Conservation (phyloP, 92 coral and sea anemone genomes). For the Zoanthus solanderi region DNA sequence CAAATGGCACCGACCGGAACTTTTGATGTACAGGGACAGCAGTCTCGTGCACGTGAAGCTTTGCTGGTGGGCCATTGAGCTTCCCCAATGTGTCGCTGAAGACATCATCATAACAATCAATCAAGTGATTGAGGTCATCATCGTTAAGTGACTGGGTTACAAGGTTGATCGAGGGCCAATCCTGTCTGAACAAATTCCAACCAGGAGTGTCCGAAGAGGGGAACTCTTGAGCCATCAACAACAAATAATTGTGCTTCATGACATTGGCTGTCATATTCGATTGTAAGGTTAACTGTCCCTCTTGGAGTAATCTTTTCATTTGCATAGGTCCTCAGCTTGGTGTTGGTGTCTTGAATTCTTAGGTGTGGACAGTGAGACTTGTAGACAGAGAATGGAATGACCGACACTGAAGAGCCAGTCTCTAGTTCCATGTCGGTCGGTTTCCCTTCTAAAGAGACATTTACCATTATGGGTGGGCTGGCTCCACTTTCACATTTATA, state of each 20-base stretch:
- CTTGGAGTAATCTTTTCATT: too few species aligned
- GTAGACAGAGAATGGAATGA: not conserved
- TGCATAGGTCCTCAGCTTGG: too few species aligned
- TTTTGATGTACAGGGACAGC: constrained; percentile 7
- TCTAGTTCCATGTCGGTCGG: constrained; percentile 35
- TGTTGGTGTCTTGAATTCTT: not conserved
- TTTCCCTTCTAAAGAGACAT: constrained; percentile 16
- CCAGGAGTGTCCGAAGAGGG: constrained; percentile 48
- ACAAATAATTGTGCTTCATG: too few species aligned
- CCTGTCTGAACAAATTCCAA: constrained; percentile 28
- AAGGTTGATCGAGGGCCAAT: not conserved
- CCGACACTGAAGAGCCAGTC: constrained; percentile 34
- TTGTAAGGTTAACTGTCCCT: too few species aligned
- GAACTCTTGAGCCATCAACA: not conserved
- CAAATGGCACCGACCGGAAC: constrained; percentile 38
- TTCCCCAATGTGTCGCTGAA: not conserved
- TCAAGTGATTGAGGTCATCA: too few species aligned
- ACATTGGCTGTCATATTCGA: too few species aligned
- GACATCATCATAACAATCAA: too few species aligned
- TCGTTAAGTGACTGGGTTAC: not conserved
- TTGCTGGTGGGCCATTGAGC: constrained; percentile 34
- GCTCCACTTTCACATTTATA: not conserved
- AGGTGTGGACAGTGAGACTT: constrained; percentile 1
- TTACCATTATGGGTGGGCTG: not conserved
- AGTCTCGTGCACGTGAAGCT: constrained; percentile 17